Conservation (phyloP, 2,888 invertebrate species). For the Pheosia gnoma region DNA sequence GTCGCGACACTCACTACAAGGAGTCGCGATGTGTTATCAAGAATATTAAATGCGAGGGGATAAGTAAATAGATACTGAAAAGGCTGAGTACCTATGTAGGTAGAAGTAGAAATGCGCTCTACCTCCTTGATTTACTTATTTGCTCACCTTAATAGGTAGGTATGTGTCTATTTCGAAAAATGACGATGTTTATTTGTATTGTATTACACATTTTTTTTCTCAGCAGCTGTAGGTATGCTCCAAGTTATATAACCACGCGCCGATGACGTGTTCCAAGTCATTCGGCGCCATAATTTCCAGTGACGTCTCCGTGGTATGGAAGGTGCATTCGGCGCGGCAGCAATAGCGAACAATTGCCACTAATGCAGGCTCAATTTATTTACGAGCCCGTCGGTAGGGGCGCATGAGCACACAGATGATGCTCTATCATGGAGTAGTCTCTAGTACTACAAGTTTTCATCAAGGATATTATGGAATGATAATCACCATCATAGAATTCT, state of each 20-base stretch:
- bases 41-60: no score
- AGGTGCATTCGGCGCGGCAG: conserved; percentile 63
- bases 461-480: neutral
- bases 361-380: conserved; percentile 84
- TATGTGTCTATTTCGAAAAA: no score
- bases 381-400: conserved; percentile 79
- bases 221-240: neutral
- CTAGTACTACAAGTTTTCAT: conserved; percentile 11
- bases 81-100: no score
- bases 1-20: no score
- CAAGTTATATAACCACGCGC: conserved; percentile 8
- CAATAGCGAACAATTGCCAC: conserved; percentile 82
- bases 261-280: conserved; percentile 26
- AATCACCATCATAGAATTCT: neutral
- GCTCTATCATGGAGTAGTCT: conserved; percentile 54
- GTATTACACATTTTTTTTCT: neutral
- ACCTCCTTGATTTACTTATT: no score
- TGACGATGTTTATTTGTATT: neutral
- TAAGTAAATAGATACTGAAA: no score
- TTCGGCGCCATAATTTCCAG: conserved; percentile 28
- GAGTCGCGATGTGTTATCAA: no score
- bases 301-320: conserved; percentile 41
- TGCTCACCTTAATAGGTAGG: no score
- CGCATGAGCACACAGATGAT: conserved; percentile 58
- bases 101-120: no score